Evolutionary conservation across 1,140 invertebrate species (phyloP).

Genomic region (Daktulosphaira vitifoliae): DNA sequence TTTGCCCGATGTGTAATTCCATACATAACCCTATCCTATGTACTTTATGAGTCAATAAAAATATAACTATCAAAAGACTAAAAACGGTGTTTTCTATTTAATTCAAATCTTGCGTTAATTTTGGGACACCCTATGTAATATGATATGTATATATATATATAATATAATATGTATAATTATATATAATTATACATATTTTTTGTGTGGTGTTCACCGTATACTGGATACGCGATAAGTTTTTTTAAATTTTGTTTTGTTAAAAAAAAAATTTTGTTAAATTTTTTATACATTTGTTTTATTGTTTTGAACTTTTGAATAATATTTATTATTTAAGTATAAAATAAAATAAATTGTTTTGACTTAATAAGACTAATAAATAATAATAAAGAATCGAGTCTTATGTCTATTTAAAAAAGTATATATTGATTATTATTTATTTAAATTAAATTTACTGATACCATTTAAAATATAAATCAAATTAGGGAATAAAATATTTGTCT

Average conservation of each 20-base stretch:
- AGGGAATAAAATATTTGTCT: slow-evolving; percentile 6
- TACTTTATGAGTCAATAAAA: too few species aligned
- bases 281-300: slow-evolving; percentile 6
- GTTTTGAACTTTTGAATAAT: slow-evolving; percentile 15
- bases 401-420: slow-evolving; percentile 7
- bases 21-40: too few species aligned
- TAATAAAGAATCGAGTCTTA: not conserved
- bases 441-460: slow-evolving; percentile 6
- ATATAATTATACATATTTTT: too few species aligned
- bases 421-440: slow-evolving; percentile 8
- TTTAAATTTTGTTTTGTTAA: slow-evolving; percentile 1
- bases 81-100: too few species aligned
- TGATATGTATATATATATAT: too few species aligned
- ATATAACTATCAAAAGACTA: too few species aligned
- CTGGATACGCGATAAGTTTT: too few species aligned
- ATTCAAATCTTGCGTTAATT: too few species aligned
- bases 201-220: too few species aligned
- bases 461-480: not conserved
- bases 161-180: too few species aligned
- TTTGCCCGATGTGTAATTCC: too few species aligned
- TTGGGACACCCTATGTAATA: too few species aligned
- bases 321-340: slow-evolving; percentile 14
- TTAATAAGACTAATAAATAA: slow-evolving; percentile 1
- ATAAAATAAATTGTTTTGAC: slow-evolving; percentile 13
- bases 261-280: slow-evolving; percentile 3